Evolutionary conservation across 2,888 invertebrate genomes (phyloP).

Genomic region (Phalera bucephala): DNA sequence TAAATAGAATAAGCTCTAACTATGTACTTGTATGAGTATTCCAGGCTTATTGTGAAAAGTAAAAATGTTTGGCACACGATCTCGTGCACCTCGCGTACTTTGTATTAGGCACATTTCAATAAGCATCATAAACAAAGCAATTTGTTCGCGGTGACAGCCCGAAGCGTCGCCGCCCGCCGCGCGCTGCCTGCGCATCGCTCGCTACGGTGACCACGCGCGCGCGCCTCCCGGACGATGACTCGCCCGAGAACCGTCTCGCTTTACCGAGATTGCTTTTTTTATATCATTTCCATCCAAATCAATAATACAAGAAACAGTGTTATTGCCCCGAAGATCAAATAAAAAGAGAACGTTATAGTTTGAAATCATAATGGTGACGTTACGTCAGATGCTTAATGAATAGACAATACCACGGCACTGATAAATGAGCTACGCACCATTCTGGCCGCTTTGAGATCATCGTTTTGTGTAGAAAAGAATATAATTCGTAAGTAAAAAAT

Average conservation of each 20-base stretch:
- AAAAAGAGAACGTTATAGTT: neutral
- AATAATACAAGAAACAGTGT: constrained; percentile 31
- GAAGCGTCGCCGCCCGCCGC: constrained; percentile 30
- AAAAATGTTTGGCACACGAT: constrained; percentile 4
- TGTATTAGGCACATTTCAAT: constrained; percentile 47
- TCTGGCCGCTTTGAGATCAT: constrained; percentile 2
- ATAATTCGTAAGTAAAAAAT: constrained; percentile 7
- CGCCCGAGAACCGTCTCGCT: constrained; percentile 20
- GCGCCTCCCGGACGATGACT: constrained; percentile 36
- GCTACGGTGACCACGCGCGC: constrained; percentile 32
- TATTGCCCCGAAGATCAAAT: constrained; percentile 13
- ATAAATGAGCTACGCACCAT: constrained; percentile 11
- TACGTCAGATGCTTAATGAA: constrained; percentile 13
- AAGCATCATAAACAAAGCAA: constrained; percentile 57
- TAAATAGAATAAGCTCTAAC: no score
- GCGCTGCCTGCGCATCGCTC: constrained; percentile 16
- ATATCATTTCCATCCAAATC: constrained; percentile 30
- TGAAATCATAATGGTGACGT: constrained; percentile 9
- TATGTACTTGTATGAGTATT: no score
- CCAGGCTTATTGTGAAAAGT: constrained; percentile 15
- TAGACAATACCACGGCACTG: constrained; percentile 7
- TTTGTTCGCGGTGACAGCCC: constrained; percentile 47
- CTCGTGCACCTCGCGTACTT: constrained; percentile 19
- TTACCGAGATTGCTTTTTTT: constrained; percentile 34
- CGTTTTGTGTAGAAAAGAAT: constrained; percentile 5